Percentiles rank a stretch among this genome's conserved stretches.
Evolutionary conservation across 2,888 invertebrate species (phyloP).

Genomic region (Oscheius myriophilus): DNA sequence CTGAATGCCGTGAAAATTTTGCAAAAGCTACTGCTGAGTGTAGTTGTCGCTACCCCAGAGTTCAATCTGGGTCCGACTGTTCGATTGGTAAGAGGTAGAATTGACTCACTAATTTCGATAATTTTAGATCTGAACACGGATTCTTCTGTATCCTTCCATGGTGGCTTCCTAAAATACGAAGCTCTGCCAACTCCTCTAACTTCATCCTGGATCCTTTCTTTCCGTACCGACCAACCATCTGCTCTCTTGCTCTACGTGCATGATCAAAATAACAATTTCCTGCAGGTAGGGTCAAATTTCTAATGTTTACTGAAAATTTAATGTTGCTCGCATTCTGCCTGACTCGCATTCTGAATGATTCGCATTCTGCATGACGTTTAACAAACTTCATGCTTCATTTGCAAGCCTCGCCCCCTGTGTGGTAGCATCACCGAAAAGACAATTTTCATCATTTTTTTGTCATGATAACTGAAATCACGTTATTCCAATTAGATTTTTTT

Average conservation of each 20-base stretch:
- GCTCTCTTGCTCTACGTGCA: constrained; percentile 64
- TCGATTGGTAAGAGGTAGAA: constrained; percentile 52
- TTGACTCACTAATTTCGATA: constrained; percentile 1
- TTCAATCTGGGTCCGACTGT: constrained; percentile 60
- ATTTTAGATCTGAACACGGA: constrained; percentile 56
- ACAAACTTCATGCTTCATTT: no score
- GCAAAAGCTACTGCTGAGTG: constrained; percentile 46
- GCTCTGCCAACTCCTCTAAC: constrained; percentile 34
- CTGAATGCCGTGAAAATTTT: constrained; percentile 53
- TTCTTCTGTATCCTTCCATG: constrained; percentile 63
- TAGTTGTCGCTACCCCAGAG: constrained; percentile 57
- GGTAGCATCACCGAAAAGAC: no score
- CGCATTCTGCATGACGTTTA: no score
- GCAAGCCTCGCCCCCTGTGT: no score
- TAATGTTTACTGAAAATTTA: background rate
- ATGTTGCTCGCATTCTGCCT: no score
- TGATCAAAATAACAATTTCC: constrained; percentile 65
- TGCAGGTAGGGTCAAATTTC: constrained; percentile 54
- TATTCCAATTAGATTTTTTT: no score
- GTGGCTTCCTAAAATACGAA: constrained; percentile 54
- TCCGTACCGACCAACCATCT: constrained; percentile 60
- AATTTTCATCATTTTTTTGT: no score
- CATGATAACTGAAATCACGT: no score
- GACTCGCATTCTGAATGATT: no score
- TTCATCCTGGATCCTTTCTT: constrained; percentile 37